phyloP scores from a whole-genome alignment of 2,797 vertebrate species.

The Coilia nasus region DNA sequence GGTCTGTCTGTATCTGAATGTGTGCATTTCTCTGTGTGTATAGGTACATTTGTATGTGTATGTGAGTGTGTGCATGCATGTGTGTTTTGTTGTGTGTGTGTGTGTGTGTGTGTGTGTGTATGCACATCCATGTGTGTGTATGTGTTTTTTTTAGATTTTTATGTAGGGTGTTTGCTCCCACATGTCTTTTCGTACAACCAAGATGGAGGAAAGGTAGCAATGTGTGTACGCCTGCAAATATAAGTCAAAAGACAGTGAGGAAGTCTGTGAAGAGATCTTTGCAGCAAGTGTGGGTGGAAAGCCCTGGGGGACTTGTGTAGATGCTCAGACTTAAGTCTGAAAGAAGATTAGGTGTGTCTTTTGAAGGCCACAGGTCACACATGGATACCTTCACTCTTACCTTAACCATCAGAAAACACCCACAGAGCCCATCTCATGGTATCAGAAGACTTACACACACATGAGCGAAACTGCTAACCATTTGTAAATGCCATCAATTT shows the following conservation, averaged over 20 bases:
- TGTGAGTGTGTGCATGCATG: too few relatives aligned
- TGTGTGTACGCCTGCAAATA: neutral
- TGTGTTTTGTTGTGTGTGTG: too few relatives aligned
- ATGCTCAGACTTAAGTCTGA: neutral
- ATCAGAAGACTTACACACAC: constrained; percentile 58
- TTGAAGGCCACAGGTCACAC: constrained; percentile 51
- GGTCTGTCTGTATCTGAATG: neutral
- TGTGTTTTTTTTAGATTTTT: too few relatives aligned
- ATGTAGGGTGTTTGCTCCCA: neutral
- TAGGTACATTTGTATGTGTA: neutral
- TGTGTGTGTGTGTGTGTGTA: too few relatives aligned
- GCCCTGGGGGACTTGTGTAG: neutral
- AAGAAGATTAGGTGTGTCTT: neutral
- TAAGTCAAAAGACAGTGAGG: neutral
- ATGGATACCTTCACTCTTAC: constrained; percentile 56
- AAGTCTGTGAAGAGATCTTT: neutral
- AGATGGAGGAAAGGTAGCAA: neutral
- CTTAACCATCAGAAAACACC: constrained; percentile 52
- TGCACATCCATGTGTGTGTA: too few relatives aligned
- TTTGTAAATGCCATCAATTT: constrained; percentile 5
- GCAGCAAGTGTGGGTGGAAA: neutral
- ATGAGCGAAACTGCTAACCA: constrained; percentile 61
- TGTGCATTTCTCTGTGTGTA: neutral
- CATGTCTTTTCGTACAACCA: neutral
- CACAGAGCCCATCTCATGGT: constrained; percentile 51